These are phyloP conservation scores for Salpingus planirostris DNA, from an alignment of 2,888 invertebrate genomes.

Conservation along the genomic window DNA sequence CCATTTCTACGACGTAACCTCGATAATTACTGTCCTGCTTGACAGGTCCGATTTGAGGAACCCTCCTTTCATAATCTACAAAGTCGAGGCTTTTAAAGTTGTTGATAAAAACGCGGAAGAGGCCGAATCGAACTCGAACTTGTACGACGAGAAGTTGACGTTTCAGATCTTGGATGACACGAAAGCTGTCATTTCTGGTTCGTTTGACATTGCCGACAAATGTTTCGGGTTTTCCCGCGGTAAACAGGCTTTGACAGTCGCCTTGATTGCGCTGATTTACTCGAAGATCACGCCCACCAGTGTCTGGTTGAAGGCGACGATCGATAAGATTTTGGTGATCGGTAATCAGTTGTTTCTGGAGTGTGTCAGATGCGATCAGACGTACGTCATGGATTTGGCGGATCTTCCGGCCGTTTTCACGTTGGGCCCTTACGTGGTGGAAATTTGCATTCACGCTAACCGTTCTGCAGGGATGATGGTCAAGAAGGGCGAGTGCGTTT, in stretches of 20 bases:
- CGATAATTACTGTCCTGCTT: constrained; percentile 46
- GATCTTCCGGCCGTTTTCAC: constrained; percentile 50
- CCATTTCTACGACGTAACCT: constrained; percentile 46
- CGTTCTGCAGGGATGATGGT: constrained; percentile 41
- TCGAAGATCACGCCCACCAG: constrained; percentile 56
- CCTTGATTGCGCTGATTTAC: constrained; percentile 48
- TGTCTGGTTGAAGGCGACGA: constrained; percentile 49
- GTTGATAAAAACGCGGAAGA: constrained; percentile 30
- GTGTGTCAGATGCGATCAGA: constrained; percentile 42
- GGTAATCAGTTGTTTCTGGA: constrained; percentile 52
- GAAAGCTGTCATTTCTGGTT: constrained; percentile 50
- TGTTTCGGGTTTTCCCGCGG: constrained; percentile 51
- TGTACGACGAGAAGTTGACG: constrained; percentile 47
- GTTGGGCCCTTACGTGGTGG: constrained; percentile 49
- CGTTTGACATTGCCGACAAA: constrained; percentile 50
- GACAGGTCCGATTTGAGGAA: constrained; percentile 28
- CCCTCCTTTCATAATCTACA: constrained; percentile 27
- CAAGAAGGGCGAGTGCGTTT: constrained; percentile 46
- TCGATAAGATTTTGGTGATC: constrained; percentile 51
- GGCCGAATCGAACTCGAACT: constrained; percentile 43
- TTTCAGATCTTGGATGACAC: constrained; percentile 48
- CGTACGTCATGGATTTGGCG: constrained; percentile 45
- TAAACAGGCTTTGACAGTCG: constrained; percentile 53
- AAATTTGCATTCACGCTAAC: constrained; percentile 50
- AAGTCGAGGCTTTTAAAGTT: constrained; percentile 24